phyloP scores from a whole-genome alignment of 2,113 vertebrate species.

The Turdus rufiventris region DNA sequence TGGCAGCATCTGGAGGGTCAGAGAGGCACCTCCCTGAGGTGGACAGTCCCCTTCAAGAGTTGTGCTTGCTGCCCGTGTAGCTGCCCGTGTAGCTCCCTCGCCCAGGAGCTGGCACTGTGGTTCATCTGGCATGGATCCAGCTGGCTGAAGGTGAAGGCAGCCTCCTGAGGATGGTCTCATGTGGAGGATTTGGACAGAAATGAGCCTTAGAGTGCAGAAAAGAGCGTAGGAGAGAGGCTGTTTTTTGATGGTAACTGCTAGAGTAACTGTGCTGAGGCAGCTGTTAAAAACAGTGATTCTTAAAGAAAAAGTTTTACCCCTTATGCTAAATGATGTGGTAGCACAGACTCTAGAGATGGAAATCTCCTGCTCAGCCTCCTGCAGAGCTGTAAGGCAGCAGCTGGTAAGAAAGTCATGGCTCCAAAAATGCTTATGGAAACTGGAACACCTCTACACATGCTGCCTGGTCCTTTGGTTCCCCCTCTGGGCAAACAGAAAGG shows the following conservation, averaged over 20 bases:
- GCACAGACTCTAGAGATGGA: not conserved
- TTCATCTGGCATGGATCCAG: not conserved
- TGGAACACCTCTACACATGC: not conserved
- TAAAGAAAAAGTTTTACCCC: not conserved
- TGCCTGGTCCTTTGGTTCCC: not conserved
- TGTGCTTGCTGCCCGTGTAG: rapidly evolving
- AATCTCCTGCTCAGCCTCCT: not conserved
- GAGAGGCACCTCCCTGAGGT: not conserved
- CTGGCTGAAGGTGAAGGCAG: not conserved
- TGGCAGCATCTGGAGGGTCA: not conserved
- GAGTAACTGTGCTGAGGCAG: not conserved
- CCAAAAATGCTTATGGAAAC: not conserved
- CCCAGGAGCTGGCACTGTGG: not conserved
- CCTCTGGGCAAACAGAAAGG: not conserved
- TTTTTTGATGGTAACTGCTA: not conserved
- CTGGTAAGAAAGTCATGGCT: not conserved
- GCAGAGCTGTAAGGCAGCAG: not conserved
- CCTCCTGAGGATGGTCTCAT: not conserved
- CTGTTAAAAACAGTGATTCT: not conserved
- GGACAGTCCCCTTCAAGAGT: not conserved
- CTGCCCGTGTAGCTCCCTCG: rapidly evolving
- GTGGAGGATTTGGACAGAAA: not conserved
- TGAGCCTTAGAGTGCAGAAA: not conserved
- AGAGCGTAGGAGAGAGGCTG: not conserved
- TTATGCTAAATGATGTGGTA: rapidly evolving